Percentiles rank a stretch among this genome's conserved stretches.
Conservation (phyloP, 2,888 invertebrate species). For the Anorthoa munda region DNA sequence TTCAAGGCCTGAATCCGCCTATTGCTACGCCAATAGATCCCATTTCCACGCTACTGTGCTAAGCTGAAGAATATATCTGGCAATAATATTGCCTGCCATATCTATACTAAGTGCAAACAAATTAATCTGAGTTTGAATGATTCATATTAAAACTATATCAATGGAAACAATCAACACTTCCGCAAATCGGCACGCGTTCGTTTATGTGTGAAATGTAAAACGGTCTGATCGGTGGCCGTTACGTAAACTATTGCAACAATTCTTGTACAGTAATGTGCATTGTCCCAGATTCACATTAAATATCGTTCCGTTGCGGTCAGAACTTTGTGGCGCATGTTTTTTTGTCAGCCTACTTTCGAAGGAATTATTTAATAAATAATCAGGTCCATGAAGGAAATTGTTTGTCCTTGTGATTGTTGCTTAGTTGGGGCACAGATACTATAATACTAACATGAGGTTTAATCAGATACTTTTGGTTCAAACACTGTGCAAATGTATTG, state of each 20-base stretch:
- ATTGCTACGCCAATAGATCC: not conserved
- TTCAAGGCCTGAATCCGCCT: too few species aligned
- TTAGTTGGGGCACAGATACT: not conserved
- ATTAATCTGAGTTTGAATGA: not conserved
- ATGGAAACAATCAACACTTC: conserved; percentile 57
- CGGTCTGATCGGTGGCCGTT: conserved; percentile 68
- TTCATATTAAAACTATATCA: conserved; percentile 17
- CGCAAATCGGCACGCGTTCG: conserved; percentile 67
- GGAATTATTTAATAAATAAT: conserved; percentile 22
- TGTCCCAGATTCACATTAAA: conserved; percentile 70
- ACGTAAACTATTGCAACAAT: conserved; percentile 75
- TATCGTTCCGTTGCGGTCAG: conserved; percentile 74
- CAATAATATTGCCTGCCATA: too few species aligned
- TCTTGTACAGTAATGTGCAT: conserved; percentile 66
- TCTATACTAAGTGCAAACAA: not conserved
- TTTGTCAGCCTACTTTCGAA: conserved; percentile 66
- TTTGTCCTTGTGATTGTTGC: not conserved
- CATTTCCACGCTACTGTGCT: not conserved
- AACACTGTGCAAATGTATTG: not conserved
- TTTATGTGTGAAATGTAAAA: conserved; percentile 67
- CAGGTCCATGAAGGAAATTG: conserved; percentile 10
- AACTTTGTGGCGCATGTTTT: conserved; percentile 54
- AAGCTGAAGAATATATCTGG: too few species aligned
- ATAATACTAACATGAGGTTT: too few species aligned
- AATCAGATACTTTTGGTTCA: not conserved